phyloP scores from a whole-genome alignment of 2,888 invertebrate genomes.

The Tinea pellionella region DNA sequence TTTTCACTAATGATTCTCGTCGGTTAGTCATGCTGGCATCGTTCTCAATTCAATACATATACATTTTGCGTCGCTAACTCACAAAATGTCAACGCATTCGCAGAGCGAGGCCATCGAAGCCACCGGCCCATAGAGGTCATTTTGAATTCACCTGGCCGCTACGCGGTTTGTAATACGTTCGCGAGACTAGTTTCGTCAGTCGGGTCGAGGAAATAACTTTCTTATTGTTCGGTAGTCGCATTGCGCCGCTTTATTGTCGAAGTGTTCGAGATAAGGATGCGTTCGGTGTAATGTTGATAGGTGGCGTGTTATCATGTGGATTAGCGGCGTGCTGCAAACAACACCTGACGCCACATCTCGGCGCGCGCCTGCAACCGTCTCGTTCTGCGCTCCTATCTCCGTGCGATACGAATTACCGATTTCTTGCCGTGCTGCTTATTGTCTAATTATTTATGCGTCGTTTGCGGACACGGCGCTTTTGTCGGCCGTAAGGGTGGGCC shows the following conservation, averaged over 20 bases:
- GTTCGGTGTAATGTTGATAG: constrained; percentile 61
- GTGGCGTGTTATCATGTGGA: constrained; percentile 67
- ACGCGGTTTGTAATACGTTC: constrained; percentile 64
- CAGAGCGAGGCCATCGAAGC: constrained; percentile 63
- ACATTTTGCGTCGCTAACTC: constrained; percentile 61
- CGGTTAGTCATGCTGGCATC: constrained; percentile 65
- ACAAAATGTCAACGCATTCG: constrained; percentile 64
- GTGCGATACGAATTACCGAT: constrained; percentile 64
- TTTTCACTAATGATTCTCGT: constrained; percentile 39
- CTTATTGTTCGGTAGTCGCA: constrained; percentile 44
- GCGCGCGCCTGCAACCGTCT: constrained; percentile 56
- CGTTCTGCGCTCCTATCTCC: constrained; percentile 44
- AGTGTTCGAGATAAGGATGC: neutral
- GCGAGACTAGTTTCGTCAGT: constrained; percentile 62
- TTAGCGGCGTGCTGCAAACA: constrained; percentile 43
- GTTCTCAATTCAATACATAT: constrained; percentile 32
- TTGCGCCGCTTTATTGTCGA: neutral
- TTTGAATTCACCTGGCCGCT: constrained; percentile 67
- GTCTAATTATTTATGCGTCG: constrained; percentile 67
- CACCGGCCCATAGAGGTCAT: constrained; percentile 68
- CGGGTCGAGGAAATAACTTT: constrained; percentile 68
- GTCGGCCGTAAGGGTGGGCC: constrained; percentile 47
- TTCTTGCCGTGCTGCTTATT: constrained; percentile 65
- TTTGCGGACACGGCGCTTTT: constrained; percentile 45
- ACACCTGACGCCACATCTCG: constrained; percentile 68